Base-by-base conservation (phyloP, 1,140 invertebrate species). In the Drosophila saltans region DNA sequence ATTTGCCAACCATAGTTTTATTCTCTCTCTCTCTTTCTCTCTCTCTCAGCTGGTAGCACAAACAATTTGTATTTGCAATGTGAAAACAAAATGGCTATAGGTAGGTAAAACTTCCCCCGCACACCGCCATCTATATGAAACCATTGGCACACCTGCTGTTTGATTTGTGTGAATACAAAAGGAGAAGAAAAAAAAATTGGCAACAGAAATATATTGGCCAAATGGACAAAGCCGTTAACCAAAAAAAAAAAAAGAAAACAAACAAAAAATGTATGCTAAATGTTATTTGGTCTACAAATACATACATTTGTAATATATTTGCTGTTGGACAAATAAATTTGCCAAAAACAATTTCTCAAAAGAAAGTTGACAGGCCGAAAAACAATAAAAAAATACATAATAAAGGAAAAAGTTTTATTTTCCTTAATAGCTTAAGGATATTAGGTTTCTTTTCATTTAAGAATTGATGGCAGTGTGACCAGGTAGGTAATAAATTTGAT, bases 51-150 rank as follows among this genome's bases (percentile, higher is more conserved):
- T 41, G 66, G n/a, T 75, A 60, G 64, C 83, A 68, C 83, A 68
- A 76, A 80, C 80, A 89, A 88, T 88, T 88, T 88, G 84, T 88
- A 80, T 88, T 88, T 88, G 84, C 84, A 71, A 74, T 83, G 83
- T 74, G 77, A 71, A 80, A 88, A 83, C 83, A 86, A 86, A 86
- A 86, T 88, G 83, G 81, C 81, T 72, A 75, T 48, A 76, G 45
- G 45, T 52, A 52, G 33, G 33, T 36, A 36, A 7, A 2, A 52
- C 16, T 8, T 8, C 21, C 45, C 45, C 43, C 45, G 3, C 66
- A 58, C 33, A 52, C 59, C 56, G 26, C 30, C 52, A 10, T 7
- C 28, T 24, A 26, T 1, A n/a, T 52, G 7, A 52, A 52, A 52
- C 21, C 45, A 26, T 52, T 52, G 45, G 45, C n/a, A 78, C 83